These are phyloP conservation scores for Thumatha senex DNA, from an alignment of 2,888 invertebrate species.

Conservation along the genomic window DNA sequence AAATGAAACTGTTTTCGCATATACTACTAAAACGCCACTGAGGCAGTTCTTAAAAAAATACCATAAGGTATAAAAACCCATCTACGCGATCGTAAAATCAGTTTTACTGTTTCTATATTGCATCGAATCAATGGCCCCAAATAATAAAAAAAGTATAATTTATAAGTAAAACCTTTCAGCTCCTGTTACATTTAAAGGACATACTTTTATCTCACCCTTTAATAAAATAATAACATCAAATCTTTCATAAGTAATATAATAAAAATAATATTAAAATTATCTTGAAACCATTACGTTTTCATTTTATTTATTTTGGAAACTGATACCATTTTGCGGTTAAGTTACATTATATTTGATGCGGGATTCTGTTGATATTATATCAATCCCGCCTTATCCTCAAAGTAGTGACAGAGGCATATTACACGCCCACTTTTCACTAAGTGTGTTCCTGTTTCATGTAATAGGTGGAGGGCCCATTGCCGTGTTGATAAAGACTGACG, in stretches of 20 bases:
- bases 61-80: constrained; percentile 27
- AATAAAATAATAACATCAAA: constrained; percentile 42
- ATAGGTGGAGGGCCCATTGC: no score
- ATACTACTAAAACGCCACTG: no score
- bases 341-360: constrained; percentile 16
- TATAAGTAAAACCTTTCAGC: constrained; percentile 41
- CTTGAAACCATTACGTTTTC: constrained; percentile 12
- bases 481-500: no score
- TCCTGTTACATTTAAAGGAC: constrained; percentile 40
- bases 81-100: constrained; percentile 50
- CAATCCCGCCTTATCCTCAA: no score
- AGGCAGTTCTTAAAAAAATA: constrained; percentile 51
- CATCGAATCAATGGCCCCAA: constrained; percentile 39
- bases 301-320: constrained; percentile 16
- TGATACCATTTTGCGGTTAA: constrained; percentile 24
- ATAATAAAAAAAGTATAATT: constrained; percentile 50
- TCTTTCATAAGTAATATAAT: constrained; percentile 36
- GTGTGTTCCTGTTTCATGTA: no score
- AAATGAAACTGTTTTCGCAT: no score
- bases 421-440: no score
- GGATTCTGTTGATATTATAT: constrained; percentile 3
- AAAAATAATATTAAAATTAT: constrained; percentile 27
- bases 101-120: constrained; percentile 60
- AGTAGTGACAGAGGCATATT: no score
- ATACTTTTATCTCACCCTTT: constrained; percentile 26